phyloP scores from a whole-genome alignment of 2,113 vertebrate species.

The Parotia lawesii region DNA sequence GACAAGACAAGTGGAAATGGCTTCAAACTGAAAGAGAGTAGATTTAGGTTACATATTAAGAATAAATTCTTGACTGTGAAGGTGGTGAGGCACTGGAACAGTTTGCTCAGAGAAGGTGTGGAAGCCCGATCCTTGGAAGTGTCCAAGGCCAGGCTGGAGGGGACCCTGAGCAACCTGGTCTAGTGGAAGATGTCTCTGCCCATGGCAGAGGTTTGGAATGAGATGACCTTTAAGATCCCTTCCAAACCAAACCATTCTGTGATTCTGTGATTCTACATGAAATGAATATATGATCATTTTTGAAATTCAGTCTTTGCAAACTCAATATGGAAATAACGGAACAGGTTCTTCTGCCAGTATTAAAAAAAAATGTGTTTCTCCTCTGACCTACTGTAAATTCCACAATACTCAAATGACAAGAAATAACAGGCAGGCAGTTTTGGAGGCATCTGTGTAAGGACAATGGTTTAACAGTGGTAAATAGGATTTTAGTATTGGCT shows the following conservation, averaged over 20 bases:
- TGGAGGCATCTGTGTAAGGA: not conserved
- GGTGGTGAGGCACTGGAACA: not conserved
- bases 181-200: not conserved
- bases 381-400: not conserved
- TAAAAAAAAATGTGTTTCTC: not conserved
- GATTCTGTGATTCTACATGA: not conserved
- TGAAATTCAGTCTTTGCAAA: not conserved
- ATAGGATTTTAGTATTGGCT: not conserved
- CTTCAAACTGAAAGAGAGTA: not conserved
- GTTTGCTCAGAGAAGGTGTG: not conserved
- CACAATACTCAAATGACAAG: not conserved
- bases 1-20: not conserved
- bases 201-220: not conserved
- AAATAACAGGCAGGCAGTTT: not conserved
- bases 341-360: not conserved
- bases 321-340: not conserved
- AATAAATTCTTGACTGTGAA: not conserved
- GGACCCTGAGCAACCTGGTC: not conserved
- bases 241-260: not conserved
- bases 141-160: not conserved
- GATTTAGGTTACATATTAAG: no score
- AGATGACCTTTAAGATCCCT: not conserved
- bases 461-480: rapidly evolving
- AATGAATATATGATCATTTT: not conserved
- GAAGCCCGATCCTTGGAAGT: not conserved